phyloP scores from a whole-genome alignment of 2,113 vertebrate species.

The Silurus glanis region DNA sequence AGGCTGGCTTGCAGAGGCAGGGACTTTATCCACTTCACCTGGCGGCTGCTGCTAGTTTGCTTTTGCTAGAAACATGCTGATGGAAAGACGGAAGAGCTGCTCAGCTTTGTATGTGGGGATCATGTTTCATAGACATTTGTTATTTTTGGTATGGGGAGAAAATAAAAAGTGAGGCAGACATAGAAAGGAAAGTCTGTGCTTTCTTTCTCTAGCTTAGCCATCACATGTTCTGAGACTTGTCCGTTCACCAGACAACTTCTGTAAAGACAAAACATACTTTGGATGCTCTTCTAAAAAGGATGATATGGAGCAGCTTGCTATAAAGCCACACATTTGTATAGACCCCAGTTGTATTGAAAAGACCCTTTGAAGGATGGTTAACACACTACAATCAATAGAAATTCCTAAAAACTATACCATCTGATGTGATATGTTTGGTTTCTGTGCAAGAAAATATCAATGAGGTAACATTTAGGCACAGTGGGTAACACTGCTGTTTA shows the following conservation, averaged over 20 bases:
- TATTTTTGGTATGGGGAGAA: neutral
- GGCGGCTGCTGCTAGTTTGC: neutral
- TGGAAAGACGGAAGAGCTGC: neutral
- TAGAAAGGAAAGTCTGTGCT: neutral
- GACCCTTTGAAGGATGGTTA: neutral
- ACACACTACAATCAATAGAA: neutral
- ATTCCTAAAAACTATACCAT: neutral
- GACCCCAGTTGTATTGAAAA: neutral
- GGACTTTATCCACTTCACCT: constrained; percentile 34
- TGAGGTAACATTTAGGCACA: neutral
- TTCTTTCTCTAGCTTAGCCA: neutral
- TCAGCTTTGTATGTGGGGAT: neutral
- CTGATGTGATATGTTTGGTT: neutral
- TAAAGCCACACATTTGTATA: neutral
- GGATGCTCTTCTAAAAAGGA: neutral
- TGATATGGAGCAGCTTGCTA: neutral
- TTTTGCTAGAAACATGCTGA: constrained; percentile 14
- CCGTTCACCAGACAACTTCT: constrained; percentile 35
- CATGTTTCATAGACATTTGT: neutral
- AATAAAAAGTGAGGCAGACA: neutral
- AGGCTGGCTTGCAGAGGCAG: constrained; percentile 28
- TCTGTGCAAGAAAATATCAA: neutral
- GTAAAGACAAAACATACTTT: constrained; percentile 29
- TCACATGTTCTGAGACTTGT: constrained; percentile 11
- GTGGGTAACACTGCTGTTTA: neutral